Conservation (phyloP, 2,888 invertebrate species). For the Steinernema carpocapsae region DNA sequence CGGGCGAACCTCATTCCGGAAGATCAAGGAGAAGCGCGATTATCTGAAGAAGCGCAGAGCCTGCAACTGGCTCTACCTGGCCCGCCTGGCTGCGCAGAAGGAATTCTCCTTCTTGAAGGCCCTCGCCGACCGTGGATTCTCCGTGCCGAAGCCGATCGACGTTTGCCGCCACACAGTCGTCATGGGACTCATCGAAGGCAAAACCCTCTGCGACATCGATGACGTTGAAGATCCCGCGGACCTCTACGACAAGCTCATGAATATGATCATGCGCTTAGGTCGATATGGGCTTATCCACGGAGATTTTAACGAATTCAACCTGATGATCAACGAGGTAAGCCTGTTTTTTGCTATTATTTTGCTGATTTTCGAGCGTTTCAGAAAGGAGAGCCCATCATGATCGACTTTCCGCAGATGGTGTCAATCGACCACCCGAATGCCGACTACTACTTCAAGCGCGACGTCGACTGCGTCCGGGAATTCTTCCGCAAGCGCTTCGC, state of each 20-base stretch:
- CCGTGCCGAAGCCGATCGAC: slow-evolving; percentile 91
- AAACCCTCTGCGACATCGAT: slow-evolving; percentile 69
- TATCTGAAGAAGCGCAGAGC: slow-evolving; percentile 87
- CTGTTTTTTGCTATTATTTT: neutral
- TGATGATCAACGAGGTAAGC: slow-evolving; percentile 76
- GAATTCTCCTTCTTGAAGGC: slow-evolving; percentile 96
- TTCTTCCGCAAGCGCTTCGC: slow-evolving; percentile 88
- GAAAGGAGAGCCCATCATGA: slow-evolving; percentile 78
- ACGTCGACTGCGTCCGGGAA: slow-evolving; percentile 84
- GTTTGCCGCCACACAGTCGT: slow-evolving; percentile 91
- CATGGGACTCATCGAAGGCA: slow-evolving; percentile 84
- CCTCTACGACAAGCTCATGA: slow-evolving; percentile 91
- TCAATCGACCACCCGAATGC: slow-evolving; percentile 91
- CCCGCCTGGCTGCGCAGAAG: slow-evolving; percentile 91
- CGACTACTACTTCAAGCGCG: slow-evolving; percentile 88
- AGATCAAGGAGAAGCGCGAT: slow-evolving; percentile 91
- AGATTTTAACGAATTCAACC: slow-evolving; percentile 98
- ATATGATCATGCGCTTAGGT: slow-evolving; percentile 85
- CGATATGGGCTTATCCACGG: slow-evolving; percentile 96
- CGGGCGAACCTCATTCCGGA: slow-evolving; percentile 93
- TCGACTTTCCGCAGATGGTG: slow-evolving; percentile 99
- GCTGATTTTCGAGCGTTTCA: slow-evolving; percentile 27
- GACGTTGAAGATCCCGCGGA: slow-evolving; percentile 66
- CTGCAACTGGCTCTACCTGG: slow-evolving; percentile 93
- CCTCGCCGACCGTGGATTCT: slow-evolving; percentile 85